A percentile compares a stretch with the other conserved stretches of the same genome.
These are phyloP conservation scores for Euproctis similis DNA, from an alignment of 2,888 invertebrate species.

Conservation along the genomic window DNA sequence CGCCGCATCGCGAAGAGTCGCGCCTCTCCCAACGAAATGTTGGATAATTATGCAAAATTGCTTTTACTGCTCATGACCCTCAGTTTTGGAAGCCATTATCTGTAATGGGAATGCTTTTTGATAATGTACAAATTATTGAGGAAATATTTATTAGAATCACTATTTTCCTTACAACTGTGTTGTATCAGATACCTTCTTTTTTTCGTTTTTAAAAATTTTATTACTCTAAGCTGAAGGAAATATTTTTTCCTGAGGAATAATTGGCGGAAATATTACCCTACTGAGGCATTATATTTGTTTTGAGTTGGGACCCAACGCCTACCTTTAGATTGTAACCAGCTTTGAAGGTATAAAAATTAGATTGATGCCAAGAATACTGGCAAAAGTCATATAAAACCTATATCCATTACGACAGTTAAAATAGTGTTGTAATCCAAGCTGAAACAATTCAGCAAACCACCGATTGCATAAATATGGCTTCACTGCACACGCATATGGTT, in stretches of 20 bases:
- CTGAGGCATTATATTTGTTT: no score
- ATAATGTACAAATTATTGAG: slow-evolving; percentile 65
- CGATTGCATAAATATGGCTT: slow-evolving; percentile 66
- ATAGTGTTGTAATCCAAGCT: no score
- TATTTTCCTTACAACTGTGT: slow-evolving; percentile 43
- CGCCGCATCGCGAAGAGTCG: slow-evolving; percentile 53
- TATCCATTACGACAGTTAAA: no score
- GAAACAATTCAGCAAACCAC: slow-evolving; percentile 48
- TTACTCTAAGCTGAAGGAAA: no score
- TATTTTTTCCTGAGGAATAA: no score
- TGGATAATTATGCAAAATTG: slow-evolving; percentile 74
- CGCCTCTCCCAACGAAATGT: slow-evolving; percentile 46
- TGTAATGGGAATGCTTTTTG: slow-evolving; percentile 70
- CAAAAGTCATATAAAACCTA: no score
- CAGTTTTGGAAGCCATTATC: slow-evolving; percentile 70
- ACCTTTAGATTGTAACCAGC: no score
- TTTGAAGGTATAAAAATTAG: no score
- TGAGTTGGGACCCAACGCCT: no score
- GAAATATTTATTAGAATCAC: slow-evolving; percentile 42
- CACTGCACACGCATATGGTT: slow-evolving; percentile 46
- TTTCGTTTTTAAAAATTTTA: slow-evolving; percentile 20
- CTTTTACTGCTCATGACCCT: slow-evolving; percentile 67
- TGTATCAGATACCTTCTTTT: slow-evolving; percentile 33
- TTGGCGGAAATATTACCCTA: no score
- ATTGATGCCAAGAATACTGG: no score